Percentiles rank a stretch among this genome's conserved stretches.
Conservation (phyloP, 2,113 vertebrate genomes). For the Tetrao urogallus region DNA sequence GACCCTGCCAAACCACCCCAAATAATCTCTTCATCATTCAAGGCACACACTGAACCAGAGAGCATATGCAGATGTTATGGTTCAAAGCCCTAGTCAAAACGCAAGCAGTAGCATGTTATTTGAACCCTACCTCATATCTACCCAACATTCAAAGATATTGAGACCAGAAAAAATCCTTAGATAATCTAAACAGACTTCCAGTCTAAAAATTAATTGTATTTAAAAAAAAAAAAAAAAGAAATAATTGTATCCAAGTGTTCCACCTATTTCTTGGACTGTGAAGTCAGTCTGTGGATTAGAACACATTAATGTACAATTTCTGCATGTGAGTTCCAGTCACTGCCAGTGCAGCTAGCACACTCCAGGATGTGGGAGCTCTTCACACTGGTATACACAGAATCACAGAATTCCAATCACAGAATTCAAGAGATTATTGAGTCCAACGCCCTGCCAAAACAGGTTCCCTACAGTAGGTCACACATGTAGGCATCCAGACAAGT, state of each 20-base stretch:
- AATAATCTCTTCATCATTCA: not conserved
- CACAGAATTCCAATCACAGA: no score
- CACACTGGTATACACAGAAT: not conserved
- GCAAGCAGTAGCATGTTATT: not conserved
- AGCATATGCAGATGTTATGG: not conserved
- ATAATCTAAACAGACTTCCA: not conserved
- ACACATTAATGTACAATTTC: not conserved
- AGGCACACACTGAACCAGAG: not conserved
- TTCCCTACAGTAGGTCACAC: no score
- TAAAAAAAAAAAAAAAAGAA: not conserved
- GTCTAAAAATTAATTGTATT: not conserved
- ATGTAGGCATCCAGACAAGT: no score
- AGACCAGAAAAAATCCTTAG: not conserved
- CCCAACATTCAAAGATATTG: not conserved
- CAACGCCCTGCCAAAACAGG: no score
- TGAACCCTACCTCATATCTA: not conserved
- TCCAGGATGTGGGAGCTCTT: not conserved
- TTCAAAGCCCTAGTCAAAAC: conserved; percentile 20
- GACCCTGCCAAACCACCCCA: not conserved
- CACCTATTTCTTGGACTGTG: not conserved
- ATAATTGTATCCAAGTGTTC: not conserved
- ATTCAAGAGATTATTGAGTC: no score
- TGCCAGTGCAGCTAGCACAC: not conserved
- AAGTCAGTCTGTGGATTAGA: not conserved
- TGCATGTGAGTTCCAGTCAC: not conserved